Percentiles rank a stretch among this genome's conserved stretches.
These are phyloP conservation scores for Megaceryle alcyon DNA, from an alignment of 2,797 vertebrate genomes.

Conservation along the genomic window DNA sequence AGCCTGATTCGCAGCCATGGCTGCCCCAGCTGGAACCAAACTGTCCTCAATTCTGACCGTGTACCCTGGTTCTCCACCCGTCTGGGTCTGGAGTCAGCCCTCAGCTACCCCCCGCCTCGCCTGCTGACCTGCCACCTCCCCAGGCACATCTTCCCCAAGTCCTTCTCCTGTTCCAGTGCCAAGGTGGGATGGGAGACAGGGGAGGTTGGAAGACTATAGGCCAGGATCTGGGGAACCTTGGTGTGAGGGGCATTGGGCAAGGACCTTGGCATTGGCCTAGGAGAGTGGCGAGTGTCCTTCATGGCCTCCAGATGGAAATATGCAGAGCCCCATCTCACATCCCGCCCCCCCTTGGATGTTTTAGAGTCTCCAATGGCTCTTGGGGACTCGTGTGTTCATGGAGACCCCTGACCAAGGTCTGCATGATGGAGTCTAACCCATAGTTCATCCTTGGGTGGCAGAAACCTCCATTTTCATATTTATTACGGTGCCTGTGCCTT, in stretches of 20 bases:
- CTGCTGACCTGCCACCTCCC: conserved; percentile 75
- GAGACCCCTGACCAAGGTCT: background rate
- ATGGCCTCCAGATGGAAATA: background rate
- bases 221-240: background rate
- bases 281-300: background rate
- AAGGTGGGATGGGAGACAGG: conserved; percentile 70
- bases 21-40: conserved; percentile 73
- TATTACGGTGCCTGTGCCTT: background rate
- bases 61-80: background rate
- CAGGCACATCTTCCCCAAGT: conserved; percentile 78
- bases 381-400: background rate
- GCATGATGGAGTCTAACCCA: background rate
- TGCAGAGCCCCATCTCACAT: background rate
- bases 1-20: conserved; percentile 78
- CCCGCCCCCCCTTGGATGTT: background rate
- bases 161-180: conserved; percentile 79
- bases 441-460: background rate
- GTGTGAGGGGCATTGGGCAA: background rate
- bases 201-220: background rate
- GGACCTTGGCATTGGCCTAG: background rate
- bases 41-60: conserved; percentile 82
- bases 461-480: background rate
- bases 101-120: background rate
- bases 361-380: background rate
- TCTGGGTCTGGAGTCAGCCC: background rate